Evolutionary conservation across 2,888 invertebrate genomes (phyloP).

Genomic region (Aproaerema taeniolella): DNA sequence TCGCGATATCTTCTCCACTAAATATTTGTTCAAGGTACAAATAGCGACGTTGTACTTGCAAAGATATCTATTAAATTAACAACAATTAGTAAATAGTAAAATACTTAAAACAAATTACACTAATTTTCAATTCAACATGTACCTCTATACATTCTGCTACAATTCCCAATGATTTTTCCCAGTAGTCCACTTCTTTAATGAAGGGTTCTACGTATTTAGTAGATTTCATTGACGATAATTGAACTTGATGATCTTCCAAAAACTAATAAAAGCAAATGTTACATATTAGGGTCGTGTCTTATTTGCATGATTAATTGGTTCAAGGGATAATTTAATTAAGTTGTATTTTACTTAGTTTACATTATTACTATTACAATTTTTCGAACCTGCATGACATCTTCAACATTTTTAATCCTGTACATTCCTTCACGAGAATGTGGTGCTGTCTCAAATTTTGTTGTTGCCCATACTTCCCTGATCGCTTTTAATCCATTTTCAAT

Average conservation of each 20-base stretch:
- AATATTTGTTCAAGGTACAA: conserved; percentile 94
- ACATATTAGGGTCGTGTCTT: neutral
- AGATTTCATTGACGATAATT: conserved; percentile 91
- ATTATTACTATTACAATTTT: neutral
- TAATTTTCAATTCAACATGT: too few relatives aligned
- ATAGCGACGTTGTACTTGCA: conserved; percentile 91
- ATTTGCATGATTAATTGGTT: too few relatives aligned
- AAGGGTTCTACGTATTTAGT: conserved; percentile 93
- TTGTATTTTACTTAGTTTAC: too few relatives aligned
- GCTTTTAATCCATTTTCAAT: conserved; percentile 88
- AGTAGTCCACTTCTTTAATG: conserved; percentile 87
- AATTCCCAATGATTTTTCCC: conserved; percentile 90
- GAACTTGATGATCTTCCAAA: conserved; percentile 91
- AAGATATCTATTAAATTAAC: conserved; percentile 58
- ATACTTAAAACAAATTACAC: too few relatives aligned
- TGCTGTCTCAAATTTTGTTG: conserved; percentile 85
- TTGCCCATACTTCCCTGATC: conserved; percentile 84
- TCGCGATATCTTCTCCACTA: conserved; percentile 90
- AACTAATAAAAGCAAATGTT: conserved; percentile 39
- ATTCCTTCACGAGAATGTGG: conserved; percentile 80
- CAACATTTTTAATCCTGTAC: conserved; percentile 84
- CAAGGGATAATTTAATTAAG: too few relatives aligned
- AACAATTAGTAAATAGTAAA: neutral
- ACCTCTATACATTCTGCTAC: conserved; percentile 90
- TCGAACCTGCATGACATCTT: conserved; percentile 84